Conservation (phyloP, 2,113 vertebrate genomes). For the Entosphenus tridentatus region DNA sequence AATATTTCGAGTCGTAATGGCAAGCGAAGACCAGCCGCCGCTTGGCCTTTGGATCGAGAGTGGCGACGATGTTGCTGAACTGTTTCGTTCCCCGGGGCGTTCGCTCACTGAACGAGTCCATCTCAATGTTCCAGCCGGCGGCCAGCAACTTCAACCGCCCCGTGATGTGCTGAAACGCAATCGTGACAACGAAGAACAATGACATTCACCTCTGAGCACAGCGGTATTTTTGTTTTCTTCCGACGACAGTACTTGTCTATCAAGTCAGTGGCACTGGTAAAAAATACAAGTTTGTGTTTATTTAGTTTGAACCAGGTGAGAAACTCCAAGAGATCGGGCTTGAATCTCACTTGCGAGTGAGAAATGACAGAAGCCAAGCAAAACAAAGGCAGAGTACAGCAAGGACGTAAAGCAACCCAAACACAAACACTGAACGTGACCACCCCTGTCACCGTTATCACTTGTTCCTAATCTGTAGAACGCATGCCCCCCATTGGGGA, state of each 20-base stretch:
- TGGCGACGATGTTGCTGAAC: slow-evolving; percentile 54
- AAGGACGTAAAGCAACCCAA: no score
- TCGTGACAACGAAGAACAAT: slow-evolving; percentile 9
- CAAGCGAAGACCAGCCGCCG: slow-evolving; percentile 42
- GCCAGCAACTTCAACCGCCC: slow-evolving; percentile 23
- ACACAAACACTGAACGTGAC: no score
- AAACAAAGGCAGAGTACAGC: no score
- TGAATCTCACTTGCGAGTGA: no score
- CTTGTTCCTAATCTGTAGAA: no score
- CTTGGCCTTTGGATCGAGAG: slow-evolving; percentile 29
- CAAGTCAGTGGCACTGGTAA: not conserved
- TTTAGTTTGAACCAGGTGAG: not conserved
- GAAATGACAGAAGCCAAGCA: no score
- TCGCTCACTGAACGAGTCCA: slow-evolving; percentile 34
- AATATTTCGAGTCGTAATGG: slow-evolving; percentile 57
- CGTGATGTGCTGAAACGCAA: slow-evolving; percentile 33
- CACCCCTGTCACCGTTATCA: no score
- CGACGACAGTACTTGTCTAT: not conserved
- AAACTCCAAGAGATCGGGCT: not conserved
- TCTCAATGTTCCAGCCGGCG: slow-evolving; percentile 40
- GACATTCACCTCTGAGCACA: no score
- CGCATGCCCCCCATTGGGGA: no score
- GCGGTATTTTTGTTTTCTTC: not conserved
- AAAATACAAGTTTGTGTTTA: not conserved
- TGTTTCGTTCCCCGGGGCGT: slow-evolving; percentile 35